phyloP scores from a whole-genome alignment of 2,888 invertebrate genomes.

The Drosophila planitibia region DNA sequence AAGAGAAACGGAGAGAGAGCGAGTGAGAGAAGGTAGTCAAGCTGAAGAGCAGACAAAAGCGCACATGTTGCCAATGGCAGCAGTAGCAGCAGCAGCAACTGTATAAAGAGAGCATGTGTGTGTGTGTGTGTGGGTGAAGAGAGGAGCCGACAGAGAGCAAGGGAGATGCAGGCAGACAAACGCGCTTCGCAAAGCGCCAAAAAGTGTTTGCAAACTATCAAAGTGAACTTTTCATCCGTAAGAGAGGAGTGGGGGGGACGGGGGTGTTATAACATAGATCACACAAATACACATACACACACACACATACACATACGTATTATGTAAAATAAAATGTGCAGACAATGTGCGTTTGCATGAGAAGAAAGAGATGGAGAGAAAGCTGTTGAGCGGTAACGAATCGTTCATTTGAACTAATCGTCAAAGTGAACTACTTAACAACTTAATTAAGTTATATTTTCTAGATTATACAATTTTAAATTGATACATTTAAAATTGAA shows the following conservation, averaged over 20 bases:
- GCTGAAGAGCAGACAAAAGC: constrained; percentile 22
- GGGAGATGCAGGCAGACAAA: constrained; percentile 15
- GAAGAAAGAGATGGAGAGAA: neutral
- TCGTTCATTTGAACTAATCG: neutral
- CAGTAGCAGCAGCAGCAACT: constrained; percentile 45
- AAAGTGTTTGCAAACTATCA: constrained; percentile 70
- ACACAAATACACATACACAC: constrained; percentile 34
- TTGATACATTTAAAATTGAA: neutral
- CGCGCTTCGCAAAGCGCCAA: constrained; percentile 60
- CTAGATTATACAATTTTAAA: neutral
- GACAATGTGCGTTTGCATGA: constrained; percentile 23
- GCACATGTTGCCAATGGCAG: constrained; percentile 72
- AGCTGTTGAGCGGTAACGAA: neutral
- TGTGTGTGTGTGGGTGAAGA: neutral
- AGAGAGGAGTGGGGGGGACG: neutral
- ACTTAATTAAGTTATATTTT: neutral
- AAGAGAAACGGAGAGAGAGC: neutral
- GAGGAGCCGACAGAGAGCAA: neutral
- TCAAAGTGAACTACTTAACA: neutral
- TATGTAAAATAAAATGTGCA: constrained; percentile 25
- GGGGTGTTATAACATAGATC: constrained; percentile 65
- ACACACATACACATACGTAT: neutral
- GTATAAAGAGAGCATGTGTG: neutral
- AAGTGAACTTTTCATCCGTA: constrained; percentile 66
- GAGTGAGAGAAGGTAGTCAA: constrained; percentile 4